Base-by-base conservation (phyloP, 1,140 invertebrate genomes). In the Drosophila ogumai region DNA sequence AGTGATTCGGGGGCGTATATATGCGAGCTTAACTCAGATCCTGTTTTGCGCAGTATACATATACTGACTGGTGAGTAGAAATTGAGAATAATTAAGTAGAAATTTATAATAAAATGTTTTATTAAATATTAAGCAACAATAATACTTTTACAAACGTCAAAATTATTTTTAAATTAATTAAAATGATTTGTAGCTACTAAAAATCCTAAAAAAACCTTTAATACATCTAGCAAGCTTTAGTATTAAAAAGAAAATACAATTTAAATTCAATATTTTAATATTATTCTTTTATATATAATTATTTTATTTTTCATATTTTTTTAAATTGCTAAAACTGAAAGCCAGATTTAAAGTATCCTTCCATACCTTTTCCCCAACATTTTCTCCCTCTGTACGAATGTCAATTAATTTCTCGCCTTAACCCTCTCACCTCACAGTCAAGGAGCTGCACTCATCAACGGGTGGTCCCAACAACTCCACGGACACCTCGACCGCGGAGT, bases 1-100 rank as follows among this genome's bases (percentile, higher is more conserved):
- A 94, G 93, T 8, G 97, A 97, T 91, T 94, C 96, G 6, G 97
- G 96, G 4, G 93, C 96, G 8, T 97, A 97, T 84, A 94, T 96
- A 71, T 97, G 97, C 79, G 96, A 97, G 92, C 94, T 97, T 0
- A 97, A 97, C 93, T 96, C 95, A n/a, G 95, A 95, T 72, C 96
- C 96, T 0, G 94, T 95, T 4, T 93, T 96, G 15, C 93, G 95
- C 49, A 96, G 96, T 69, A 96, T 96, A 85, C 96, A 97, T 86
- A 95, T 95, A 90, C 92, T 97, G 10, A 95, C 94, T 81, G 96
- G 96, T 96, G 92, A 93, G 93, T 93, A 28, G n/a, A 15, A 43
- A 8, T 9, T 0, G 0, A 2, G n/a, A 59, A 15, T 3, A 9
- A 9, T 40, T 22, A 19, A 3, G 13, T 0, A 32, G 7, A 1